phyloP scores from a whole-genome alignment of 2,113 vertebrate genomes.

The Mesitornis unicolor region DNA sequence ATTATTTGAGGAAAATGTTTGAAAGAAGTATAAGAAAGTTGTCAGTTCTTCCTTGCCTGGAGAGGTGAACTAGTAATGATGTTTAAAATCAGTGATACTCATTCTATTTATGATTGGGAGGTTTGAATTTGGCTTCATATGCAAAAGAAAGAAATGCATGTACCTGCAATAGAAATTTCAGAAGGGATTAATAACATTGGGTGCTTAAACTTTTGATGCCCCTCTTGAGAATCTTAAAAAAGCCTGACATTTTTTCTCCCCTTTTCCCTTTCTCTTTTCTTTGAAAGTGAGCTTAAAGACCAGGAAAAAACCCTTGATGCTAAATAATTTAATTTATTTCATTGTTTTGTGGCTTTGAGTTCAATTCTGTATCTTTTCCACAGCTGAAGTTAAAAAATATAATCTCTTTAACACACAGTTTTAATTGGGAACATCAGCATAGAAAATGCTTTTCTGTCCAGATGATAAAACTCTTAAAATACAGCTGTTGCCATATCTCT shows the following conservation, averaged over 20 bases:
- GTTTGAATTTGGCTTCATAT: background rate
- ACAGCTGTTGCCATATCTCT: background rate
- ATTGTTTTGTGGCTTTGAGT: background rate
- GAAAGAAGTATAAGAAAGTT: background rate
- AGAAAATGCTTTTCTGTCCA: background rate
- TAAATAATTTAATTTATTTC: background rate
- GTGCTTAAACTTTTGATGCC: background rate
- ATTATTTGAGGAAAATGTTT: background rate
- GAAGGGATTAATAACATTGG: background rate
- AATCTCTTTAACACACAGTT: background rate
- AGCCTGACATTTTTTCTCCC: background rate
- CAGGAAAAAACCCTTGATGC: accelerated
- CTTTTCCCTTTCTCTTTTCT: too few relatives aligned
- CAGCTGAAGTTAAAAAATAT: background rate
- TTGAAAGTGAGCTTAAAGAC: background rate
- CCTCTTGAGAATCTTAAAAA: background rate
- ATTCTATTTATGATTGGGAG: background rate
- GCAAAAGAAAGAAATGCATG: background rate
- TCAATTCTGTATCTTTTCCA: background rate
- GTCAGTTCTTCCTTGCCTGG: background rate
- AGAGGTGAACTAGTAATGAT: background rate
- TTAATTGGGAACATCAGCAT: background rate
- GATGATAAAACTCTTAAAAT: background rate
- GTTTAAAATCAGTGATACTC: background rate
- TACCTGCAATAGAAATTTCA: background rate